Conservation (phyloP, 2,797 vertebrate species). For the Euthynnus affinis region DNA sequence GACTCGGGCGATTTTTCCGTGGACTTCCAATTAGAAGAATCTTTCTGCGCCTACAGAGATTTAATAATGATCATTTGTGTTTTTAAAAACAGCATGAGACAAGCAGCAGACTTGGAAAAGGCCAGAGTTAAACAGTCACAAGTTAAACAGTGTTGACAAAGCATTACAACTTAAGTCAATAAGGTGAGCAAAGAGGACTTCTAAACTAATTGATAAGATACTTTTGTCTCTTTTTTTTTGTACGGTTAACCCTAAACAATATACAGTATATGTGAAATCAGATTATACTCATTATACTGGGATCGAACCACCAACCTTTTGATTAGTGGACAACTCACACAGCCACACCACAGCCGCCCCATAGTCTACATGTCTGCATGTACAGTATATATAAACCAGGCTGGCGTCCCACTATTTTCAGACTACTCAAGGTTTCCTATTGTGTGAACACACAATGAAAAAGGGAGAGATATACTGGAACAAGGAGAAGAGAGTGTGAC, state of each 20-base stretch:
- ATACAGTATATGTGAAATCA: background rate
- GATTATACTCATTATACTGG: too few relatives aligned
- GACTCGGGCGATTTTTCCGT: background rate
- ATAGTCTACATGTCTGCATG: background rate
- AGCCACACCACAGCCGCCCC: too few relatives aligned
- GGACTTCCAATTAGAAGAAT: slow-evolving; percentile 1
- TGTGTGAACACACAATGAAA: slow-evolving; percentile 2
- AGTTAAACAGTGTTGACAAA: background rate
- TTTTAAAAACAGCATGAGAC: background rate
- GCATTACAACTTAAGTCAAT: background rate
- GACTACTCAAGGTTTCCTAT: slow-evolving; percentile 9
- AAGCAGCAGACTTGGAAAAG: background rate
- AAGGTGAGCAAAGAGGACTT: background rate
- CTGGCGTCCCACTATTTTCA: background rate
- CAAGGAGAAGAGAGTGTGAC: slow-evolving; percentile 16
- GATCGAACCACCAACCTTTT: too few relatives aligned
- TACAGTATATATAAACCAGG: background rate
- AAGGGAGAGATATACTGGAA: slow-evolving; percentile 7
- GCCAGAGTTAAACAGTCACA: too few relatives aligned
- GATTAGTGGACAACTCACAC: too few relatives aligned
- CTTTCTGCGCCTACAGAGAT: background rate
- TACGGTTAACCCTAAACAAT: background rate
- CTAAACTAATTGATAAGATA: too few relatives aligned
- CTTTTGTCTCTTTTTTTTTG: background rate
- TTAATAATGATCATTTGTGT: slow-evolving; percentile 24